Conservation (phyloP, 2,888 invertebrate species). For the Eupeodes latifasciatus region DNA sequence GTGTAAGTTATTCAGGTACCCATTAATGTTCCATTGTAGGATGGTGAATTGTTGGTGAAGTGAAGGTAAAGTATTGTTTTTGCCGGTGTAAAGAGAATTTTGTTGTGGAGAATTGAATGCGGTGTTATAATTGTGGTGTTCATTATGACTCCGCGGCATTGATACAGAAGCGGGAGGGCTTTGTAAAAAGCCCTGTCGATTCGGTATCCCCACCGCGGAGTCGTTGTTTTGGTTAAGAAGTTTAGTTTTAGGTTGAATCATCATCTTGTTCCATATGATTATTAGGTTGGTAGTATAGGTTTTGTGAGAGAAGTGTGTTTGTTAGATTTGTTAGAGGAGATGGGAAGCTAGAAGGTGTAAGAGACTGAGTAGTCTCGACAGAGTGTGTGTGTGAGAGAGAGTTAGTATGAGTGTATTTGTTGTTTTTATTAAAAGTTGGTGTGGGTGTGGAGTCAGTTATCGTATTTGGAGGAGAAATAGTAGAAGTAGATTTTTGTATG, state of each 20-base stretch:
- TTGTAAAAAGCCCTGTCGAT: background rate
- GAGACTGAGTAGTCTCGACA: background rate
- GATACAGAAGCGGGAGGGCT: too few species aligned
- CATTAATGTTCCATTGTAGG: constrained; percentile 48
- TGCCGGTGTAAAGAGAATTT: too few species aligned
- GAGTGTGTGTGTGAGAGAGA: background rate
- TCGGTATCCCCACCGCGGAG: constrained; percentile 10
- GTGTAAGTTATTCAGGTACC: constrained; percentile 41
- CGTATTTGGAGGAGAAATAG: background rate
- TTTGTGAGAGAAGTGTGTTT: constrained; percentile 11
- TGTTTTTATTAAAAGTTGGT: background rate
- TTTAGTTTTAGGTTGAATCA: constrained; percentile 17
- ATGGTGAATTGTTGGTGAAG: constrained; percentile 21
- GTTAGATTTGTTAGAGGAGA: constrained; percentile 20
- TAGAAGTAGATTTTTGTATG: background rate
- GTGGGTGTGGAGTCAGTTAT: background rate
- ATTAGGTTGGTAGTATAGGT: background rate
- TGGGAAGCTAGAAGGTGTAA: background rate
- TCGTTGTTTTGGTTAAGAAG: constrained; percentile 4
- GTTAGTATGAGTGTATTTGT: background rate
- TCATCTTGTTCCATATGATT: background rate
- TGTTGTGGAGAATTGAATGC: too few species aligned
- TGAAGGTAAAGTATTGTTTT: background rate
- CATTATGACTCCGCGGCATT: too few species aligned
- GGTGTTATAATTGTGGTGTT: too few species aligned